A percentile compares a stretch with the other conserved stretches of the same genome.
These are phyloP conservation scores for Scrobipalpa costella DNA, from an alignment of 2,888 invertebrate genomes.

Conservation along the genomic window DNA sequence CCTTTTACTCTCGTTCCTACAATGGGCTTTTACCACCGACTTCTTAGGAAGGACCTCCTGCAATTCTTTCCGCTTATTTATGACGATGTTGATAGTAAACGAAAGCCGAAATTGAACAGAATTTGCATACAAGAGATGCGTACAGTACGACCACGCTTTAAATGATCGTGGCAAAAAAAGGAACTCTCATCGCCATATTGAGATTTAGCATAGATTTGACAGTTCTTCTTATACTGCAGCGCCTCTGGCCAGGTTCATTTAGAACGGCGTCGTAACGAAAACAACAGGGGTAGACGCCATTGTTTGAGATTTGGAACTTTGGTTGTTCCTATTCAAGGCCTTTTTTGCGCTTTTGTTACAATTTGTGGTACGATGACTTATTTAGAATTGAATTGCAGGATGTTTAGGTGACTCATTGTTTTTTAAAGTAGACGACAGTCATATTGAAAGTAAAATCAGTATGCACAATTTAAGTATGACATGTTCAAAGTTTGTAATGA, in stretches of 20 bases:
- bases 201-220: too few species aligned
- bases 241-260: too few species aligned
- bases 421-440: background rate
- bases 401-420: constrained; percentile 32
- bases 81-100: constrained; percentile 52
- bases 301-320: constrained; percentile 39
- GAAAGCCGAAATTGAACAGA: constrained; percentile 55
- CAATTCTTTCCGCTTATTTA: constrained; percentile 52
- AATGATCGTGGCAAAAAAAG: too few species aligned
- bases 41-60: constrained; percentile 41
- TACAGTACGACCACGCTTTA: too few species aligned
- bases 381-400: constrained; percentile 49
- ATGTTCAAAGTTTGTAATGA: too few species aligned
- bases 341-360: constrained; percentile 42
- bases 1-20: constrained; percentile 42
- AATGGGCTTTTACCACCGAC: constrained; percentile 37
- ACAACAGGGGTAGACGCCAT: constrained; percentile 33
- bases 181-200: too few species aligned
- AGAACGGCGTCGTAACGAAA: too few species aligned
- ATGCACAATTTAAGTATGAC: background rate
- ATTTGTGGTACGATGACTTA: constrained; percentile 38
- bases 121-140: constrained; percentile 68
- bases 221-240: too few species aligned
- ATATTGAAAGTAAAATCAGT: background rate
- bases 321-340: constrained; percentile 44